These are phyloP conservation scores for Pterois miles DNA, from an alignment of 2,797 vertebrate genomes.

Conservation along the genomic window DNA sequence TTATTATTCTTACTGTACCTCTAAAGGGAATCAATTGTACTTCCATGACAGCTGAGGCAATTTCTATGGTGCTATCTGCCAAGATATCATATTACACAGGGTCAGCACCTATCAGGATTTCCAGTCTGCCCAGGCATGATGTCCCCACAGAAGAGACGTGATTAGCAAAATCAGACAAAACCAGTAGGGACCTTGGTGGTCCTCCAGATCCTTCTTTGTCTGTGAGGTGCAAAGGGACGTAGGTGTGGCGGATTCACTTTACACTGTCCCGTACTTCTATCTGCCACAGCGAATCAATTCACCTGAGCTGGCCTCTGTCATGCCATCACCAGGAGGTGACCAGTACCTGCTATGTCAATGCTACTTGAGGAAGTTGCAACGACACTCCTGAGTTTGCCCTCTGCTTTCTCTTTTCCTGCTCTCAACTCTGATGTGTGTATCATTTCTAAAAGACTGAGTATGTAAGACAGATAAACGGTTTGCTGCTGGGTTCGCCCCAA, in stretches of 20 bases:
- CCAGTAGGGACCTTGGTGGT: constrained; percentile 5
- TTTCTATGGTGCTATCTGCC: constrained; percentile 65
- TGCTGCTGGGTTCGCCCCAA: neutral
- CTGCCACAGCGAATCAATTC: neutral
- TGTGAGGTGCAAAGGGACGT: constrained; percentile 23
- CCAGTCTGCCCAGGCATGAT: constrained; percentile 51
- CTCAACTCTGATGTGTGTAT: neutral
- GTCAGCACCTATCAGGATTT: constrained; percentile 63
- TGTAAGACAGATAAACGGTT: neutral
- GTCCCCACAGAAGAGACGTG: constrained; percentile 49
- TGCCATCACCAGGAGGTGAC: neutral
- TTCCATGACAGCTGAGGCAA: constrained; percentile 60
- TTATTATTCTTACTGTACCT: constrained; percentile 21
- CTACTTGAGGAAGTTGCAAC: no score
- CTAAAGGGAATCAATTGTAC: constrained; percentile 60
- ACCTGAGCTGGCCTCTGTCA: constrained; percentile 1
- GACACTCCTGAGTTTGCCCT: neutral
- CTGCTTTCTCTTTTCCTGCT: neutral
- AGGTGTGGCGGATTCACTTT: constrained; percentile 55
- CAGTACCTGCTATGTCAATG: neutral
- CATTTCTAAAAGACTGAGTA: neutral
- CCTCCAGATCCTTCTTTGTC: constrained; percentile 21
- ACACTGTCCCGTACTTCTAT: neutral
- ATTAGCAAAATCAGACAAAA: constrained; percentile 49
- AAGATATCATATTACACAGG: constrained; percentile 62